Percentiles rank a stretch among this genome's conserved stretches.
Evolutionary conservation across 2,113 vertebrate genomes (phyloP).

Genomic region (Pelecanus crispus): DNA sequence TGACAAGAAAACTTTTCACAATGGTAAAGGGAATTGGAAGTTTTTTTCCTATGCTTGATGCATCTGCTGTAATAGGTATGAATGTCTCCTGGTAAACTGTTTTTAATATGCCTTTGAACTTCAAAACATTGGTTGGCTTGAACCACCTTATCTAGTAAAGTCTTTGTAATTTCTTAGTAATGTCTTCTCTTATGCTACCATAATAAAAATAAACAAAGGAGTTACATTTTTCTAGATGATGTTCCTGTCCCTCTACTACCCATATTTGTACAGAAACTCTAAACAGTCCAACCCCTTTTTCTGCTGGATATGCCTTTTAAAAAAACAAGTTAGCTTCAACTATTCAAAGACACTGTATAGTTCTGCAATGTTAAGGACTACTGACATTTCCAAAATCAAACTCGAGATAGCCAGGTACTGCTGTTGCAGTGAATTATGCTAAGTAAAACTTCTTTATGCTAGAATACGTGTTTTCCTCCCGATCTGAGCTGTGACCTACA

Average conservation of each 20-base stretch:
- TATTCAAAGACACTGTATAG: not conserved
- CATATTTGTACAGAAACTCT: not conserved
- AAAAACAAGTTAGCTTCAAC: not conserved
- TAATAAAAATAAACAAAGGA: not conserved
- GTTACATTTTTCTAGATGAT: not conserved
- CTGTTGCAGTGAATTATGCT: not conserved
- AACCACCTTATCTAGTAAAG: not conserved
- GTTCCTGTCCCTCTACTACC: not conserved
- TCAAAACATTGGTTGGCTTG: not conserved
- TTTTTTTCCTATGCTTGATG: not conserved
- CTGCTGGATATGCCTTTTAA: not conserved
- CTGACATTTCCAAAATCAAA: not conserved
- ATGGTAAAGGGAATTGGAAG: not conserved
- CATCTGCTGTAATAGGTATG: not conserved
- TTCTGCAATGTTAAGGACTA: not conserved
- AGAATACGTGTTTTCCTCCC: not conserved
- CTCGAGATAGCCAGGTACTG: not conserved
- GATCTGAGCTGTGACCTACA: not conserved
- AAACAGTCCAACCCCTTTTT: not conserved
- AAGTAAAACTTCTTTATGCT: not conserved
- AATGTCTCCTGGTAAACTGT: not conserved
- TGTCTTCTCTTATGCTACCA: not conserved
- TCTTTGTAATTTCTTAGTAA: not conserved
- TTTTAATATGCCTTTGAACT: not conserved
- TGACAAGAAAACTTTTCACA: not conserved